These are phyloP conservation scores for Actinernus sp. DNA, from an alignment of 92 coral and sea anemone genomes.

Conservation along the genomic window DNA sequence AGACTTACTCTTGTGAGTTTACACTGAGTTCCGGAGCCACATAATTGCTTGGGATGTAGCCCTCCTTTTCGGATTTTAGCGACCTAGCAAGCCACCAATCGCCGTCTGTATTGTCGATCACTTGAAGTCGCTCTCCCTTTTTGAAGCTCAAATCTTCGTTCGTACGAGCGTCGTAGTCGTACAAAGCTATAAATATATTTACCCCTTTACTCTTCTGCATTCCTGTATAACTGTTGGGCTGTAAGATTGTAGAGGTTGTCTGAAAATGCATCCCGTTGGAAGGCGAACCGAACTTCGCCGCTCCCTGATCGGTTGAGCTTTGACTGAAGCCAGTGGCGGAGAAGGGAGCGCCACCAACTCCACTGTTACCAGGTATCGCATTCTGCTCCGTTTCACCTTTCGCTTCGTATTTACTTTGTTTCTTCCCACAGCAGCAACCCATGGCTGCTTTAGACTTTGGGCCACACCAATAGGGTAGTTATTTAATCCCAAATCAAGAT, in stretches of 20 bases:
- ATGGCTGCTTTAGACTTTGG: conserved; percentile 71
- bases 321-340: conserved; percentile 7
- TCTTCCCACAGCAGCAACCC: conserved; percentile 98
- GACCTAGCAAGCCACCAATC: conserved; percentile 99
- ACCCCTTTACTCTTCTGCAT: conserved; percentile 63
- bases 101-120: conserved; percentile 95
- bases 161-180: conserved; percentile 98
- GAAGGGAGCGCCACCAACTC: conserved; percentile 30
- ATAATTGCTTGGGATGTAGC: conserved; percentile 98
- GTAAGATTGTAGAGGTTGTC: conserved; percentile 23
- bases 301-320: conserved; percentile 6
- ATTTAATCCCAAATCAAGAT: conserved; percentile 9
- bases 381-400: conserved; percentile 46
- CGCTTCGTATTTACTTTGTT: conserved; percentile 69
- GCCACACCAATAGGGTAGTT: conserved; percentile 15
- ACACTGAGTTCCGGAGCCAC: conserved; percentile 98
- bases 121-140: conserved; percentile 94
- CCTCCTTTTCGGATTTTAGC: conserved; percentile 77
- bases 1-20: conserved; percentile 97
- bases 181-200: conserved; percentile 86
- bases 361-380: conserved; percentile 58
- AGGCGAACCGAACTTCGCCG: neutral
- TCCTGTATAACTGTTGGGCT: conserved; percentile 20
- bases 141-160: conserved; percentile 96
- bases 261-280: conserved; percentile 48